These are phyloP conservation scores for Zaprionus bogoriensis DNA, from an alignment of 2,888 invertebrate species.

Conservation along the genomic window DNA sequence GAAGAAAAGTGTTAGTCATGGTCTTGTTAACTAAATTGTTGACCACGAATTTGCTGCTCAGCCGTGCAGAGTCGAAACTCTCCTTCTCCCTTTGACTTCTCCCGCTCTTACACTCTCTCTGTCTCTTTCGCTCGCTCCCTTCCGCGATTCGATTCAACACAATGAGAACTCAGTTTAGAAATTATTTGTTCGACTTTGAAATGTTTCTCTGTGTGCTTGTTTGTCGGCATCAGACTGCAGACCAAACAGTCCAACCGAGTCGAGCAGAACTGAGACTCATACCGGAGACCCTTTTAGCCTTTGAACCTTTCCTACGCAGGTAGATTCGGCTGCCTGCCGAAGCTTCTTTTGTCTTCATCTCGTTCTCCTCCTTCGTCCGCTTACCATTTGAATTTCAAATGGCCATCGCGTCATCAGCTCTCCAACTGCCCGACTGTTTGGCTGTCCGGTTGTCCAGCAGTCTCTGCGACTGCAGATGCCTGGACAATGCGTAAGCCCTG, in stretches of 20 bases:
- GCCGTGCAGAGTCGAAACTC: conserved; percentile 6
- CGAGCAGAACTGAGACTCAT: conserved; percentile 8
- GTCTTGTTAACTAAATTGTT: conserved; percentile 77
- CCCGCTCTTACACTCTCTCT: not conserved
- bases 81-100: not conserved
- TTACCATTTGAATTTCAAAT: conserved; percentile 69
- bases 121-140: conserved; percentile 4
- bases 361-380: conserved; percentile 23
- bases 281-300: conserved; percentile 70
- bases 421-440: conserved; percentile 3
- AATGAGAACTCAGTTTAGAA: conserved; percentile 50
- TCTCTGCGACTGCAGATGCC: conserved; percentile 37
- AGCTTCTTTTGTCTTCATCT: conserved; percentile 60
- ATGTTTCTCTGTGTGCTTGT: conserved; percentile 9
- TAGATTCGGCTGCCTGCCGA: conserved; percentile 42
- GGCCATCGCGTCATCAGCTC: conserved; percentile 16
- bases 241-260: conserved; percentile 20
- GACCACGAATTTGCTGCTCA: conserved; percentile 65
- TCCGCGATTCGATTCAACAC: conserved; percentile 27
- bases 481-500: conserved; percentile 69
- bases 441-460: not conserved
- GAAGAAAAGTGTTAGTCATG: conserved; percentile 77
- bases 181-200: conserved; percentile 63
- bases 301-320: conserved; percentile 70
- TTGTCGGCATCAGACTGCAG: conserved; percentile 38